Percentiles rank a stretch among this genome's conserved stretches.
These are phyloP conservation scores for Neomicropteryx cornuta DNA, from an alignment of 1,140 invertebrate species.

Conservation along the genomic window DNA sequence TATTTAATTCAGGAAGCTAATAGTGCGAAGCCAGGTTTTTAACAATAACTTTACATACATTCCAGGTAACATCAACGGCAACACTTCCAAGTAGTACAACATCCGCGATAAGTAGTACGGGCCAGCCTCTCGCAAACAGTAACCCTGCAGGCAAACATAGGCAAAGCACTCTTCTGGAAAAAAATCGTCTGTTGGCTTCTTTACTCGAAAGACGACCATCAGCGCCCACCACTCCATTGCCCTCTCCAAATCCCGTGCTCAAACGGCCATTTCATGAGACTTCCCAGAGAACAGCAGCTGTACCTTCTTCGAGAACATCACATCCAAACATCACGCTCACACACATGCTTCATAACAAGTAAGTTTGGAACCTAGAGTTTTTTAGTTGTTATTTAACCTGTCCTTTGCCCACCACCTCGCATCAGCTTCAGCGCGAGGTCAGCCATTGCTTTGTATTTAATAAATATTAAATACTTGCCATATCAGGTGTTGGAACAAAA, in stretches of 20 bases:
- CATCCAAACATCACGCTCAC: slow-evolving; percentile 21
- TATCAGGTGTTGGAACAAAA: not conserved
- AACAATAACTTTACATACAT: too few species aligned
- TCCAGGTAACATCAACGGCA: slow-evolving; percentile 21
- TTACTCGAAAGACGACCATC: slow-evolving; percentile 68
- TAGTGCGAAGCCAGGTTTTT: slow-evolving; percentile 19
- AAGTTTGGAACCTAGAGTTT: slow-evolving; percentile 14
- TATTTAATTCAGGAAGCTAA: not conserved
- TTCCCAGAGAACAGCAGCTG: slow-evolving; percentile 16
- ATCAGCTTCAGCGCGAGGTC: not conserved
- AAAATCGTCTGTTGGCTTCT: slow-evolving; percentile 79
- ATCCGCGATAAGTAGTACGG: slow-evolving; percentile 15
- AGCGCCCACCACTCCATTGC: slow-evolving; percentile 45
- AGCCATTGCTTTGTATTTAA: not conserved
- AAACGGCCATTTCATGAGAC: slow-evolving; percentile 20
- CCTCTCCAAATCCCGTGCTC: slow-evolving; percentile 26
- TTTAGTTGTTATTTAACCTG: not conserved
- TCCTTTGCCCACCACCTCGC: not conserved
- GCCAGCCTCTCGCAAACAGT: slow-evolving; percentile 20
- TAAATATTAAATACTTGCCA: not conserved
- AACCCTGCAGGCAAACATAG: slow-evolving; percentile 22
- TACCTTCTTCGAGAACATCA: slow-evolving; percentile 6
- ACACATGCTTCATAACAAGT: slow-evolving; percentile 28
- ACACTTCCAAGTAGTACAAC: slow-evolving; percentile 19
- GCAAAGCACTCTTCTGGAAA: slow-evolving; percentile 61